phyloP scores from a whole-genome alignment of 2,797 vertebrate genomes.

The Ciconia nigra region DNA sequence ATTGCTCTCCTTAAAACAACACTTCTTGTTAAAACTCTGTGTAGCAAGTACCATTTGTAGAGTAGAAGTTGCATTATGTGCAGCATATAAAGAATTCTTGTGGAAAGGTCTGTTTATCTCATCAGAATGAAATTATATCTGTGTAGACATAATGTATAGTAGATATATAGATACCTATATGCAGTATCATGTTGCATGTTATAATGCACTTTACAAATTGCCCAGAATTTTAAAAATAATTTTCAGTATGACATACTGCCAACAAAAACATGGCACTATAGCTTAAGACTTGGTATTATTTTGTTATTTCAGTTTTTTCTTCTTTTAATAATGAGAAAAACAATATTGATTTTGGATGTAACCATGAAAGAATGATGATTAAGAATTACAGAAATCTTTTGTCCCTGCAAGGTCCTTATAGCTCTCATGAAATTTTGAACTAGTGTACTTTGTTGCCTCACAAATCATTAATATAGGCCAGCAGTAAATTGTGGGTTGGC shows the following conservation, averaged over 20 bases:
- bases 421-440: conserved; percentile 70
- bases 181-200: neutral
- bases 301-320: conserved; percentile 65
- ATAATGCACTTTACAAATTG: conserved; percentile 47
- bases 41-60: neutral
- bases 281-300: conserved; percentile 47
- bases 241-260: conserved; percentile 29
- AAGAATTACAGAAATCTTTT: conserved; percentile 71
- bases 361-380: conserved; percentile 60
- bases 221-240: conserved; percentile 46
- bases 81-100: neutral
- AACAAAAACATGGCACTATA: conserved; percentile 43
- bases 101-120: conserved; percentile 22
- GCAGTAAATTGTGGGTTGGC: conserved; percentile 70
- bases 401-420: conserved; percentile 55
- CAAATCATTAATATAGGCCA: conserved; percentile 67
- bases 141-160: neutral
- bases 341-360: conserved; percentile 77
- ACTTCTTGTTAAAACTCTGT: neutral
- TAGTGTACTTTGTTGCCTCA: conserved; percentile 66
- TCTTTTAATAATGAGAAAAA: conserved; percentile 70
- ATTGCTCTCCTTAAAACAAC: neutral
- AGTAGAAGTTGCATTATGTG: neutral
- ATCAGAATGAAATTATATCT: conserved; percentile 20
- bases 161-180: neutral